phyloP scores from a whole-genome alignment of 2,113 vertebrate species.

The Triplophysa rosa region DNA sequence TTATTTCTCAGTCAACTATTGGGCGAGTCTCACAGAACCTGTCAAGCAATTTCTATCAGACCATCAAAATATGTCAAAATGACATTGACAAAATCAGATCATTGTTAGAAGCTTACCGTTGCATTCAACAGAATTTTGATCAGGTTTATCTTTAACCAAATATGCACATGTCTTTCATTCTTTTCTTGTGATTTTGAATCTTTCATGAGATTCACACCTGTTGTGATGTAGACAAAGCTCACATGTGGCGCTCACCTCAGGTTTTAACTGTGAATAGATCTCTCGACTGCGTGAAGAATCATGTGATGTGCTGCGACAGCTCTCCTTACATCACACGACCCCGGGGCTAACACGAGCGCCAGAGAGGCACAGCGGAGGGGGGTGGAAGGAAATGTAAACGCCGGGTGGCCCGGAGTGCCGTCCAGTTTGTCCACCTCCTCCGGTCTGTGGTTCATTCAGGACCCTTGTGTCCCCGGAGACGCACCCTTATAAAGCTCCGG shows the following conservation, averaged over 20 bases:
- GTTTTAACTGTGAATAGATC: not conserved
- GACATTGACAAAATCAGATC: no score
- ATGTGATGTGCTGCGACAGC: slow-evolving; percentile 10
- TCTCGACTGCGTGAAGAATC: not conserved
- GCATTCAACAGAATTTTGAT: no score
- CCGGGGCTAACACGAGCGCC: not conserved
- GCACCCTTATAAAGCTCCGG: not conserved
- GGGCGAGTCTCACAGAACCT: not conserved
- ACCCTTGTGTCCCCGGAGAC: not conserved
- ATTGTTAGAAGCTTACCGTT: no score
- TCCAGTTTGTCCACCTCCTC: not conserved
- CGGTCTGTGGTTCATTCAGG: not conserved
- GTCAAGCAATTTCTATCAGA: not conserved
- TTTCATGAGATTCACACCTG: no score
- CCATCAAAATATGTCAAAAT: no score
- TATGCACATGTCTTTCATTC: no score
- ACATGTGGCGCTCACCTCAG: no score
- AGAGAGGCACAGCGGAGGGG: not conserved
- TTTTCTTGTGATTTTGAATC: no score
- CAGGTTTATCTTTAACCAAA: no score
- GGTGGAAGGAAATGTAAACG: not conserved
- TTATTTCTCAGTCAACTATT: not conserved
- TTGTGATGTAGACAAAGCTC: not conserved
- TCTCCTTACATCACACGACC: not conserved
- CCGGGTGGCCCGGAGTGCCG: not conserved